Conservation (phyloP, 2,888 invertebrate species). For the Diadegma fenestrale region DNA sequence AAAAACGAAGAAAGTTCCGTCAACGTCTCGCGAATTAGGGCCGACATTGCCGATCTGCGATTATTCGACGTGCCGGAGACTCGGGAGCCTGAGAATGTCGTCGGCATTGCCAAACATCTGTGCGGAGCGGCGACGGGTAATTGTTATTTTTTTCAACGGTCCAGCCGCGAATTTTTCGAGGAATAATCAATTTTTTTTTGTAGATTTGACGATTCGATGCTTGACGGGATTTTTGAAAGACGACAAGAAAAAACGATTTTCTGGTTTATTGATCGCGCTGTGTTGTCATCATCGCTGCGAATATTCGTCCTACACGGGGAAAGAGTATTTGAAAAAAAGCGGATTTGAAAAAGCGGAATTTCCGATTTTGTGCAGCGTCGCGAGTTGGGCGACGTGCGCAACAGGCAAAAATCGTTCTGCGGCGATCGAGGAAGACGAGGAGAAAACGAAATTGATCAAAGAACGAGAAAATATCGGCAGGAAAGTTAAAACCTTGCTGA, state of each 20-base stretch:
- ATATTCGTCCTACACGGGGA: conserved; percentile 90
- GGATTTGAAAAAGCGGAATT: conserved; percentile 89
- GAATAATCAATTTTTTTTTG: conserved; percentile 63
- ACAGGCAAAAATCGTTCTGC: conserved; percentile 87
- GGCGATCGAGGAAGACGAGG: conserved; percentile 11
- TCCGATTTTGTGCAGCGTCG: conserved; percentile 91
- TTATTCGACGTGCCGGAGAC: conserved; percentile 87
- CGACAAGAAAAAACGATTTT: conserved; percentile 81
- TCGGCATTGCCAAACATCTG: conserved; percentile 94
- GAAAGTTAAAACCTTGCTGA: conserved; percentile 91
- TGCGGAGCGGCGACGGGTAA: conserved; percentile 95
- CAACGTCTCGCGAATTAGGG: conserved; percentile 89
- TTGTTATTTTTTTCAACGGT: not conserved
- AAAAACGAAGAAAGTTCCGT: conserved; percentile 84
- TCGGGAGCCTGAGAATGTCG: conserved; percentile 84
- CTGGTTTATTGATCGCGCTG: conserved; percentile 91
- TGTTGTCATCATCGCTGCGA: conserved; percentile 96
- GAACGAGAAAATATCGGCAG: conserved; percentile 89
- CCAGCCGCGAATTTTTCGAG: not conserved
- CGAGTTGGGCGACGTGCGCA: conserved; percentile 96
- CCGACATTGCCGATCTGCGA: conserved; percentile 92
- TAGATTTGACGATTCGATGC: conserved; percentile 91
- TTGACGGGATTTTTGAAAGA: conserved; percentile 85
- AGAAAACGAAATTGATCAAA: conserved; percentile 56
- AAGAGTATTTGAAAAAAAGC: conserved; percentile 86